Percentiles rank a stretch among this genome's conserved stretches.
These are phyloP conservation scores for Oxystoma pomonae DNA, from an alignment of 2,888 invertebrate species.

Conservation along the genomic window DNA sequence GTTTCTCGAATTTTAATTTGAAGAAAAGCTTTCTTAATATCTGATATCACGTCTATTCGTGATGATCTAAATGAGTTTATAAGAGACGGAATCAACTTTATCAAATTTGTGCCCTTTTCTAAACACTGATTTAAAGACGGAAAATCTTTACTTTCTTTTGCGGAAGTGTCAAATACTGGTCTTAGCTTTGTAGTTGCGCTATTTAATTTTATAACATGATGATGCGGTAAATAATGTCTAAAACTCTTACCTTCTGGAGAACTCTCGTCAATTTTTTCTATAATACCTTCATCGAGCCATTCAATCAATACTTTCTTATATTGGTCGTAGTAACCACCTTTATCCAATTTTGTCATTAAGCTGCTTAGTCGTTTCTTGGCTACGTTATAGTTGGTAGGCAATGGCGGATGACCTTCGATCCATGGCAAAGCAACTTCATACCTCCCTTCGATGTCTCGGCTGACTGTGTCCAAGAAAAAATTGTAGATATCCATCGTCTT, in stretches of 20 bases:
- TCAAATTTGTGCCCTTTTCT: conserved; percentile 23
- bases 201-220: conserved; percentile 10
- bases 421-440: conserved; percentile 51
- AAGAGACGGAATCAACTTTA: conserved; percentile 18
- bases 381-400: not conserved
- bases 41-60: conserved; percentile 9
- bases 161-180: conserved; percentile 34
- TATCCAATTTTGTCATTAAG: not conserved
- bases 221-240: conserved; percentile 13
- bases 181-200: conserved; percentile 21
- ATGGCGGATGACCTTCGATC: not conserved
- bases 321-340: conserved; percentile 7
- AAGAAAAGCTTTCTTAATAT: not conserved
- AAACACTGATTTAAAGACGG: conserved; percentile 31
- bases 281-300: conserved; percentile 19
- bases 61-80: conserved; percentile 22
- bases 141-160: conserved; percentile 21
- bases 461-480: conserved; percentile 36
- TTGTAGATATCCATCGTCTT: not conserved
- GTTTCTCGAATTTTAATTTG: not conserved
- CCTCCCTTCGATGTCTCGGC: conserved; percentile 56
- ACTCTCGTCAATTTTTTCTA: conserved; percentile 14
- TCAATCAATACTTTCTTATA: conserved; percentile 22
- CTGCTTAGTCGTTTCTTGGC: not conserved
- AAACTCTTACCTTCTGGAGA: not conserved